phyloP scores from a whole-genome alignment of 2,888 invertebrate genomes.

The Cremastinae sp. region DNA sequence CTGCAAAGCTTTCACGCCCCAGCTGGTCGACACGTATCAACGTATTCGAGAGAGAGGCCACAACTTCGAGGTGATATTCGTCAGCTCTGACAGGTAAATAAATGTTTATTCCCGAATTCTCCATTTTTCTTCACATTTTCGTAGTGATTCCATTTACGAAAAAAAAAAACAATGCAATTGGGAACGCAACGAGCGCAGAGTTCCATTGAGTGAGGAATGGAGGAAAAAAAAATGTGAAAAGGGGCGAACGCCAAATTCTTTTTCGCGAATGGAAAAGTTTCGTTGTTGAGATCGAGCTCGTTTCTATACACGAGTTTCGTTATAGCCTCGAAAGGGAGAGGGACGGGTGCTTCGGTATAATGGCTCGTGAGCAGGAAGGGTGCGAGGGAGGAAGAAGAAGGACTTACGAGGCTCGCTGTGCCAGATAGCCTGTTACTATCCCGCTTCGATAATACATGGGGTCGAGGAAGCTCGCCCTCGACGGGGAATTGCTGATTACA shows the following conservation, averaged over 20 bases:
- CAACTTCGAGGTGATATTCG: constrained; percentile 90
- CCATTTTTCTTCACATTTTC: too few species aligned
- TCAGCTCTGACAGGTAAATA: constrained; percentile 91
- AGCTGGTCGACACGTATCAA: constrained; percentile 87
- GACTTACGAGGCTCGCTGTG: constrained; percentile 39
- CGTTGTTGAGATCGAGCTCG: background rate
- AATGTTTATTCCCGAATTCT: background rate
- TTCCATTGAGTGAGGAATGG: background rate
- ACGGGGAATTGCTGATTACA: constrained; percentile 65
- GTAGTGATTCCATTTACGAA: too few species aligned
- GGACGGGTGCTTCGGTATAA: constrained; percentile 45
- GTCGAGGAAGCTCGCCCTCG: constrained; percentile 58
- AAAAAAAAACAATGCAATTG: too few species aligned
- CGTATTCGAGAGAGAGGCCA: constrained; percentile 86
- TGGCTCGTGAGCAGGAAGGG: constrained; percentile 27
- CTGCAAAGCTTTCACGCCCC: constrained; percentile 91
- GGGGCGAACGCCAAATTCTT: background rate
- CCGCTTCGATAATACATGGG: constrained; percentile 39
- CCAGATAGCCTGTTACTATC: constrained; percentile 20
- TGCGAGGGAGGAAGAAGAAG: constrained; percentile 24
- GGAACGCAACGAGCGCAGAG: too few species aligned
- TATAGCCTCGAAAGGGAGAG: constrained; percentile 23
- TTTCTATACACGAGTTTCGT: constrained; percentile 21
- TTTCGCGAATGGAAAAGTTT: background rate
- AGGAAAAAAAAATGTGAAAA: background rate